Evolutionary conservation across 2,888 invertebrate genomes (phyloP), one percentile per base, ranked within the genome.

Genomic region (Mythimna pallens): DNA sequence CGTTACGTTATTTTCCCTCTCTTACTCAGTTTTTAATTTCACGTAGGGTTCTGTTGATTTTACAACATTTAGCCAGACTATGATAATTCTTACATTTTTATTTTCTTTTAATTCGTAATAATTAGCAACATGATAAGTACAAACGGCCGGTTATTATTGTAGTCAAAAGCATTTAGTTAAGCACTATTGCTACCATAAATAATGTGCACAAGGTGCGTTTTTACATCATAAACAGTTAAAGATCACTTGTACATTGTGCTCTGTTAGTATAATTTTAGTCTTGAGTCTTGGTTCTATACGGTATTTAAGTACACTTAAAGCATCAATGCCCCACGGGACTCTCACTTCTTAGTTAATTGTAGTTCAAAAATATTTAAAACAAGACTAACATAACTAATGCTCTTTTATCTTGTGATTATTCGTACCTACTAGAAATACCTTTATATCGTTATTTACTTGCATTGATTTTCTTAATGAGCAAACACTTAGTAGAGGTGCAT

Each of bases 371-470:
- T 22, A 14, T 8, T 22, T 74, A 5, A 7, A 52, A 40, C 25
- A 50, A 17, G 12, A 67, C 10, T 22, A 40, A 7, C 40, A 20
- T 34, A 61, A 40, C 9, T 47, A 7, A n/a, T 54, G 5, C 17
- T 50, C 40, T 1, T 62, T 22, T 64, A 30, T 7, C n/a, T 65
- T n/a, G 7, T 36, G n/a, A 25, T 55, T n/a, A 6, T 12, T 25
- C 6, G 30, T 30, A 30, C 30, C n/a, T 55, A 25, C n/a, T 47
- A 47, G 34, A 64, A n/a, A n/a, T 25, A 47, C 22, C 12, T 7
- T 62, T 52, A 76, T 40, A 67, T 34, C 50, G 22, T 22, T 67
- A 30, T 76, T 73, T 36, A 76, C 34, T 76, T 65, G 34, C 34
- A 75, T 47, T 47, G 52, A 40, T 74, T 22, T 36, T 40, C 25